Base-by-base conservation (phyloP, 2,797 vertebrate genomes). In the Moxostoma hubbsi region DNA sequence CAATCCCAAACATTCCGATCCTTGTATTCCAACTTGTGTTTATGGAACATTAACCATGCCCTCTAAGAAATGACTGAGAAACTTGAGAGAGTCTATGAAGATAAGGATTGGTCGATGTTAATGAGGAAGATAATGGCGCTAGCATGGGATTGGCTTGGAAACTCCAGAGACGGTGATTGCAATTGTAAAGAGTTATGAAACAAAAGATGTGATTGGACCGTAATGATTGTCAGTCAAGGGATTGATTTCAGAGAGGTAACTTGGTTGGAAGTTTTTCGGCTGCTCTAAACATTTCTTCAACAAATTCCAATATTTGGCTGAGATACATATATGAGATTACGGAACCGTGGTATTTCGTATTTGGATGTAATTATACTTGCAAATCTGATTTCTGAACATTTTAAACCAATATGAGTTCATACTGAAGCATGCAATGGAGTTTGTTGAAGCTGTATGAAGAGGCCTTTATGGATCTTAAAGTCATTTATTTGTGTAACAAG, bases 41-140 rank as follows among this genome's bases (percentile, higher is more conserved):
- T 65, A 77, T 77, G 49, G 77, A 47, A 76, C 69, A 36, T 53
- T 62, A 87, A 85, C 80, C 73, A 45, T 84, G 83, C 84, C 88
- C 82, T 86, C 84, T 82, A 81, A 80, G 54, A 36, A 36, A 36
- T 43, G 75, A 80, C 85, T 58, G 77, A 79, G 80, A 83, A 43
- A 82, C 83, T 85, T 89, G 86, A 83, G 55, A 71, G 10, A 65
- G 54, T 67, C 58, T 58, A 54, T 12, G 51, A 87, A 85, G 71
- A 55, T 87, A 79, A 86, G 85, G 79, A 87, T 87, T 82, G 79
- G 88, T 88, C 88, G 87, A 89, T 88, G 88, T 90, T 86, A 88
- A 78, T 0, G 10, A 85, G 50, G 24, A 13, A 53, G 12, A 18
- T 43, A 11, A n/a, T 72, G 83, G 86, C 83, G 18, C 10, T 59